Evolutionary conservation across 92 coral and sea anemone genomes (phyloP).

Genomic region (Chrysogorgia sp.): DNA sequence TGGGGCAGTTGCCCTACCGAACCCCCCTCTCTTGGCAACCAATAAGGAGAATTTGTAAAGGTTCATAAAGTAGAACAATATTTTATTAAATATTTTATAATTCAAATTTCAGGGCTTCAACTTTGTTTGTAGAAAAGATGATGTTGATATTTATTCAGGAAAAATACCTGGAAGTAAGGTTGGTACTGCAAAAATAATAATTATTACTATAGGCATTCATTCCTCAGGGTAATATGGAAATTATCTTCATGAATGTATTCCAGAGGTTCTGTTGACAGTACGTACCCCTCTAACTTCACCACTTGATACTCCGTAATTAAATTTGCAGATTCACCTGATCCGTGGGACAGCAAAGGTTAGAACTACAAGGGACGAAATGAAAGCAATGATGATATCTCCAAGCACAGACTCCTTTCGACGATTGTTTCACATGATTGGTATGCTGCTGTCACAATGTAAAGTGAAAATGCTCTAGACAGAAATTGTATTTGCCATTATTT

Average conservation of each 20-base stretch:
- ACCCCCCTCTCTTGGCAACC: too few relatives aligned
- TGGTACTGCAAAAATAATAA: not conserved
- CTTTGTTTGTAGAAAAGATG: conserved; percentile 76
- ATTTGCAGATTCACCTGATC: conserved; percentile 73
- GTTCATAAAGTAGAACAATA: too few relatives aligned
- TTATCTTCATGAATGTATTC: too few relatives aligned
- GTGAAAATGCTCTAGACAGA: too few relatives aligned
- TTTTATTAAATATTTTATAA: not conserved
- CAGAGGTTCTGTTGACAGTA: not conserved
- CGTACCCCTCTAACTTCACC: not conserved
- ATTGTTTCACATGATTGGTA: conserved; percentile 96
- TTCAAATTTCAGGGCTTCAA: conserved; percentile 66
- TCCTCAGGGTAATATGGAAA: not conserved
- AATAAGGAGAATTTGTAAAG: too few relatives aligned
- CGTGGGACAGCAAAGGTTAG: conserved; percentile 77
- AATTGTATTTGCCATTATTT: not conserved
- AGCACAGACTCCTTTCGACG: conserved; percentile 88
- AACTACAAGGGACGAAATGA: conserved; percentile 80
- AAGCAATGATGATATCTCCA: conserved; percentile 84
- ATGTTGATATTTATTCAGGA: conserved; percentile 89
- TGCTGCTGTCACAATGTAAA: not conserved
- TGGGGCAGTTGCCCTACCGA: too few relatives aligned
- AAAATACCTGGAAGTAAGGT: conserved; percentile 65
- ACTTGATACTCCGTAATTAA: conserved; percentile 4
- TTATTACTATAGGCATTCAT: not conserved